Evolutionary conservation across 2,113 vertebrate genomes (phyloP), one percentile per base, ranked within the genome.

Genomic region (Austrofundulus limnaeus): DNA sequence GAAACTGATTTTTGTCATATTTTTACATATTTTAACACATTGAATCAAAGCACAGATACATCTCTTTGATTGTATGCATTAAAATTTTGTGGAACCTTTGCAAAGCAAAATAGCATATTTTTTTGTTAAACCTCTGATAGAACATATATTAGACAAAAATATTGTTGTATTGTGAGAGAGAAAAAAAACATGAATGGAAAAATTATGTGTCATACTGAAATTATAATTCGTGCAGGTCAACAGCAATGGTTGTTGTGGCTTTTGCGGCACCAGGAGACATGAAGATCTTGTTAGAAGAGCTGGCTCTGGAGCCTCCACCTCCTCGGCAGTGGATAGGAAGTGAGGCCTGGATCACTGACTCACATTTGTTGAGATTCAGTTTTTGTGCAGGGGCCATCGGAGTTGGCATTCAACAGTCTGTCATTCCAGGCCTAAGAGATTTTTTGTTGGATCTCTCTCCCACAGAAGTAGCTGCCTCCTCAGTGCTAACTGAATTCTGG

Each of bases 311-410:
- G 13, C 83, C 81, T 11, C 61, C 31, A 4, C 85, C 86, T 14
- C 79, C 62, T 1, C 72, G 81, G 9, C 90, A 91, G 72, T 92
- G 91, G 92, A 86, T 92, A 11, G 90, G 88, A 14, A 89, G 82
- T 21, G 90, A 91, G 39, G 2, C 83, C 0, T 92, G 91, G 91
- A 66, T 87, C n/a, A 90, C 89, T 1, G 58, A 87, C 11, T 54
- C 70, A 14, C 51, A 81, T 11, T 34, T 91, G 77, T 13, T 81
- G 21, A 71, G 31, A 0, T 90, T 72, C 65, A 49, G 42, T 13
- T 53, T 87, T 51, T 86, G 80, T 12, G 5, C 68, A 0, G 89
- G 90, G 2, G 75, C 88, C 1, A 70, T 92, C 0, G 89, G 90
- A 5, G 84, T 91, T 48, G 87, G 62, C 0, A 85, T 91, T 47